Percentiles rank a stretch among this genome's conserved stretches.
Evolutionary conservation across 2,888 invertebrate species (phyloP).

Genomic region (Cerastoderma edule): DNA sequence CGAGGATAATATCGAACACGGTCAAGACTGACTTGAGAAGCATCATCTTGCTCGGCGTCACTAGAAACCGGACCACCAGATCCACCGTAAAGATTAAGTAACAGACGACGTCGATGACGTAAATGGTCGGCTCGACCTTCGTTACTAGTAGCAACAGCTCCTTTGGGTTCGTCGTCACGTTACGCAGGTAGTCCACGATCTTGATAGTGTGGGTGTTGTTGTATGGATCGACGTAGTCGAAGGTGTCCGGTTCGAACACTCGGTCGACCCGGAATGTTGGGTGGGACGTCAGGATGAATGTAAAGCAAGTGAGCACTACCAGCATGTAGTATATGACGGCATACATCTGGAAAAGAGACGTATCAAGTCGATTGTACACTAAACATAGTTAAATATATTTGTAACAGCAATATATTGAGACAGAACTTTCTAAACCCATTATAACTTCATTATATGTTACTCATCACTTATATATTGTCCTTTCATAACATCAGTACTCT

Average conservation of each 20-base stretch:
- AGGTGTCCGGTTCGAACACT: neutral
- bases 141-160: conserved; percentile 23
- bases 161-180: conserved; percentile 23
- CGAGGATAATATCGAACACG: conserved; percentile 48
- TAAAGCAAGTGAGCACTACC: conserved; percentile 39
- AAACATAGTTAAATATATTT: too few species aligned
- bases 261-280: conserved; percentile 44
- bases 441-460: too few species aligned
- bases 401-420: too few species aligned
- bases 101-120: conserved; percentile 66
- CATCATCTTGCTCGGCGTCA: conserved; percentile 55
- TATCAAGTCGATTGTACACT: too few species aligned
- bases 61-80: conserved; percentile 62
- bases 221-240: neutral
- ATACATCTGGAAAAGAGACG: conserved; percentile 37
- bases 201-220: neutral
- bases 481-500: too few species aligned
- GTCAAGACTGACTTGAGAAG: conserved; percentile 55
- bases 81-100: conserved; percentile 74
- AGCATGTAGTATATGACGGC: conserved; percentile 42
- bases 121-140: conserved; percentile 45
- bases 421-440: too few species aligned
- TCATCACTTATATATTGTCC: too few species aligned
- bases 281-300: conserved; percentile 49
- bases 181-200: conserved; percentile 4